Conservation (phyloP, 2,888 invertebrate species). For the Noctua janthina region DNA sequence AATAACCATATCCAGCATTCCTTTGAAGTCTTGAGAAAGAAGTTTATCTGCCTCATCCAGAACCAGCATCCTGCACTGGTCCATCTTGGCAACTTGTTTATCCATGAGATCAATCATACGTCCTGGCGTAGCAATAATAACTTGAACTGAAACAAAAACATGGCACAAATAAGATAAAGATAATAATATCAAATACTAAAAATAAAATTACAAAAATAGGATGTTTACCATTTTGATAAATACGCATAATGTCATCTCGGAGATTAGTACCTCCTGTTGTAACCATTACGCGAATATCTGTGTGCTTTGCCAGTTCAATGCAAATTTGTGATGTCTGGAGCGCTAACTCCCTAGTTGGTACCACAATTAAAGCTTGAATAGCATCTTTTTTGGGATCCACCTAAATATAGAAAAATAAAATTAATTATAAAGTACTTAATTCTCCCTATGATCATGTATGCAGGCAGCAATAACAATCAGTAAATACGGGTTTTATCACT, state of each 20-base stretch:
- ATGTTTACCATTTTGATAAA: slow-evolving; percentile 97
- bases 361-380: slow-evolving; percentile 99
- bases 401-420: slow-evolving; percentile 69
- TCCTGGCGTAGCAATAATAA: slow-evolving; percentile 99
- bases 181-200: slow-evolving; percentile 3
- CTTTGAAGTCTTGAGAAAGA: slow-evolving; percentile 99
- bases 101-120: slow-evolving; percentile 99
- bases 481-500: slow-evolving; percentile 82
- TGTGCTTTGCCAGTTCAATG: slow-evolving; percentile 99
- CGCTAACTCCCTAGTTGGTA: slow-evolving; percentile 99
- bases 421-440: slow-evolving; percentile 21
- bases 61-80: slow-evolving; percentile 98
- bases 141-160: slow-evolving; percentile 93
- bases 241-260: slow-evolving; percentile 99
- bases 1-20: slow-evolving; percentile 99
- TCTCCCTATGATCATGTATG: slow-evolving; percentile 4
- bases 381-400: slow-evolving; percentile 96
- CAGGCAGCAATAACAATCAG: slow-evolving; percentile 45
- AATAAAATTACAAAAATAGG: slow-evolving; percentile 29
- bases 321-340: slow-evolving; percentile 99
- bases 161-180: slow-evolving; percentile 20
- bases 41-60: slow-evolving; percentile 99
- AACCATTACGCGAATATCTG: slow-evolving; percentile 99
- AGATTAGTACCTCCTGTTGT: slow-evolving; percentile 99
- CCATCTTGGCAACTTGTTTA: slow-evolving; percentile 98